Evolutionary conservation across 2,888 invertebrate species (phyloP).

Genomic region (Drosophila subsilvestris): DNA sequence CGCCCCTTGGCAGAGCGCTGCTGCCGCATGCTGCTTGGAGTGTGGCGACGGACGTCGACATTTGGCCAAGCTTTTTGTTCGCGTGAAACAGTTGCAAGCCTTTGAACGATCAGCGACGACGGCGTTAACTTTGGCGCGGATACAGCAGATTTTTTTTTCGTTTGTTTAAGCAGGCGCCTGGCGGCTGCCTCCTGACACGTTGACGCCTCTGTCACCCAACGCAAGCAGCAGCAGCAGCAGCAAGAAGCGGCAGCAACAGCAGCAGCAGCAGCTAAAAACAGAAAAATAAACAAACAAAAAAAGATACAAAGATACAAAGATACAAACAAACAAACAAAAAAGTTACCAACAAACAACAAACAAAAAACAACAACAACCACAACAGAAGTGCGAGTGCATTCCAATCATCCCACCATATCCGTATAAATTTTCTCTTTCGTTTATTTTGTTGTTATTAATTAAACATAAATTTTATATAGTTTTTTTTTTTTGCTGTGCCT

Average conservation of each 20-base stretch:
- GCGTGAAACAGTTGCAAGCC: slow-evolving; percentile 83
- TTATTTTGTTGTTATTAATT: background rate
- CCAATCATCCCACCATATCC: background rate
- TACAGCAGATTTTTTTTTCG: slow-evolving; percentile 64
- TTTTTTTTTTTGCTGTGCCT: background rate
- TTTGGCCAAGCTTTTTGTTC: slow-evolving; percentile 81
- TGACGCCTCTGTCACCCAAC: slow-evolving; percentile 2
- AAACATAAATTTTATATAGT: background rate
- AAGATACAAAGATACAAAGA: slow-evolving; percentile 13
- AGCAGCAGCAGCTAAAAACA: slow-evolving; percentile 17
- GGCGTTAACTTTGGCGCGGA: slow-evolving; percentile 82
- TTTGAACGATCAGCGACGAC: slow-evolving; percentile 83
- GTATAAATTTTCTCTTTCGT: background rate
- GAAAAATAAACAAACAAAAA: background rate
- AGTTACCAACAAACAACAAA: slow-evolving; percentile 5
- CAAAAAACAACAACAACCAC: slow-evolving; percentile 22
- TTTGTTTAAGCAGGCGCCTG: slow-evolving; percentile 62
- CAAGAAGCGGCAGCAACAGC: slow-evolving; percentile 1
- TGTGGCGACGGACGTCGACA: slow-evolving; percentile 56
- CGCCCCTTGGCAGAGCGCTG: background rate
- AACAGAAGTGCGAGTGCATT: slow-evolving; percentile 23
- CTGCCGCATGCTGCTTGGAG: background rate
- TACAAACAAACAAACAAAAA: slow-evolving; percentile 2
- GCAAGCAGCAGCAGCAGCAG: background rate
- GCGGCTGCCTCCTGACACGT: slow-evolving; percentile 54